Conservation (phyloP, 1,140 invertebrate genomes). For the Planococcus citri region DNA sequence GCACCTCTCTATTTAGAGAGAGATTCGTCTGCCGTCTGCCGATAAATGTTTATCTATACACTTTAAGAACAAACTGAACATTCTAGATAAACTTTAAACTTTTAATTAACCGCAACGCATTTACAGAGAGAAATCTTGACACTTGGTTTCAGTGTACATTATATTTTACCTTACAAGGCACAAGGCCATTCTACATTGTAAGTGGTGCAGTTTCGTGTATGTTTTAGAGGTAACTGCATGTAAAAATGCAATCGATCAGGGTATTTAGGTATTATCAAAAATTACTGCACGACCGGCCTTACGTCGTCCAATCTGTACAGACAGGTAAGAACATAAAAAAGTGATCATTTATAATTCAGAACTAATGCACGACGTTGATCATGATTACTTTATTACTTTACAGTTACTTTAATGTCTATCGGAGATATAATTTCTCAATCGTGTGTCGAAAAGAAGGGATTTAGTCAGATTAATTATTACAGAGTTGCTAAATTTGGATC, state of each 20-base stretch:
- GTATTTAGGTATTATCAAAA: neutral
- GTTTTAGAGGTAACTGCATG: too few species aligned
- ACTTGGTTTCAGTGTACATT: too few species aligned
- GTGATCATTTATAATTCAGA: neutral
- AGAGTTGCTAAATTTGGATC: slow-evolving; percentile 38
- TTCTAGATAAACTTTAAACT: too few species aligned
- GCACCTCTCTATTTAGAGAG: too few species aligned
- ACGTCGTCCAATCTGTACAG: neutral
- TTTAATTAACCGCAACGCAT: too few species aligned
- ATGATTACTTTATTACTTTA: neutral
- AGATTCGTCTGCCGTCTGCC: too few species aligned
- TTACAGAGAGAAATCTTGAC: too few species aligned
- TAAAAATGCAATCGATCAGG: neutral
- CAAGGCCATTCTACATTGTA: too few species aligned
- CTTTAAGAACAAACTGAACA: too few species aligned
- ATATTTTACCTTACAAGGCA: too few species aligned
- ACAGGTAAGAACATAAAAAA: neutral
- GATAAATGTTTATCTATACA: too few species aligned
- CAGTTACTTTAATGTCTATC: slow-evolving; percentile 42
- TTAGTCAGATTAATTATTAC: slow-evolving; percentile 35
- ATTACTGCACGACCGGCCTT: neutral
- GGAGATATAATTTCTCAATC: slow-evolving; percentile 46
- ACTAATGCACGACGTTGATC: neutral
- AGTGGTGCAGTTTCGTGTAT: too few species aligned
- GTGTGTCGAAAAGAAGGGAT: slow-evolving; percentile 38